Conservation (phyloP, 2,888 invertebrate genomes). For the Lasioglossum villosulum region DNA sequence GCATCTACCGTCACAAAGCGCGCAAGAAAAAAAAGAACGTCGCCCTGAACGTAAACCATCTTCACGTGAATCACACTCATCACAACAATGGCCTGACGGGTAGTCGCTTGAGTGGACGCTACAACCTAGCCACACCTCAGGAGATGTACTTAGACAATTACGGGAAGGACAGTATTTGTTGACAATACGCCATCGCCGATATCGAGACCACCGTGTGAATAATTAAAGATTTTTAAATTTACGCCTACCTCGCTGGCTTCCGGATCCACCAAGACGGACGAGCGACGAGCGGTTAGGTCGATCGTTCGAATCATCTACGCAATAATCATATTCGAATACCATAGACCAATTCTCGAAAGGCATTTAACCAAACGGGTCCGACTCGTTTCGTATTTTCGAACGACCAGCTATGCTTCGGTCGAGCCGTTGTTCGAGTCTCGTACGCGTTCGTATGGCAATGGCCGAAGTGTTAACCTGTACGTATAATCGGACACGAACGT, state of each 20-base stretch:
- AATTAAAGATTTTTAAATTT: slow-evolving; percentile 68
- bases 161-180: slow-evolving; percentile 90
- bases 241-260: slow-evolving; percentile 72
- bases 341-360: slow-evolving; percentile 62
- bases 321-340: slow-evolving; percentile 66
- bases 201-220: slow-evolving; percentile 84
- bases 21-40: slow-evolving; percentile 86
- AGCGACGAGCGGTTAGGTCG: slow-evolving; percentile 23
- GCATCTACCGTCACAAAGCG: slow-evolving; percentile 85
- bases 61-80: slow-evolving; percentile 86
- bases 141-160: slow-evolving; percentile 83
- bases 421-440: slow-evolving; percentile 1
- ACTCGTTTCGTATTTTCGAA: slow-evolving; percentile 20
- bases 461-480: not conserved
- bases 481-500: not conserved
- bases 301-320: slow-evolving; percentile 43
- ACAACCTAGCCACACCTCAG: slow-evolving; percentile 77
- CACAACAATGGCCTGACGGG: slow-evolving; percentile 87
- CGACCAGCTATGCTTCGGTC: slow-evolving; percentile 24
- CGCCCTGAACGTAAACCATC: slow-evolving; percentile 86
- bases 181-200: slow-evolving; percentile 86
- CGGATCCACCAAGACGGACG: slow-evolving; percentile 22
- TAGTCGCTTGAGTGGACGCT: slow-evolving; percentile 76
- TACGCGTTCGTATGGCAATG: not conserved
- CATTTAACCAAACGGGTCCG: slow-evolving; percentile 44